A percentile compares a stretch with the other conserved stretches of the same genome.
Evolutionary conservation across 2,888 invertebrate genomes (phyloP).

Genomic region (Lasioglossum vierecki): DNA sequence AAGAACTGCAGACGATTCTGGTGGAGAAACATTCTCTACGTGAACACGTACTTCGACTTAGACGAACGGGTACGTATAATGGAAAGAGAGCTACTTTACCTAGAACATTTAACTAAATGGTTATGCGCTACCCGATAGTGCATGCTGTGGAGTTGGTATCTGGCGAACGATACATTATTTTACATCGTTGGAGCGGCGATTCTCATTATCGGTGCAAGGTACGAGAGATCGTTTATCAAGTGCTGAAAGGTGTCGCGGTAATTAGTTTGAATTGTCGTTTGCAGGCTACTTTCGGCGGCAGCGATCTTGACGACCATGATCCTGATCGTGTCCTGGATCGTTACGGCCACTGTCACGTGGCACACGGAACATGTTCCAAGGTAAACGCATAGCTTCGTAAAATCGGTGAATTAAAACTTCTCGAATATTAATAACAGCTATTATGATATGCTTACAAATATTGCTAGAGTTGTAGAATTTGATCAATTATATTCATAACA

Average conservation of each 20-base stretch:
- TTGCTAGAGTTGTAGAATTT: no score
- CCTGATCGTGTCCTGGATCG: slow-evolving; percentile 84
- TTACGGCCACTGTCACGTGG: slow-evolving; percentile 85
- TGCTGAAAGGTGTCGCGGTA: background rate
- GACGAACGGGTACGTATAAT: slow-evolving; percentile 16
- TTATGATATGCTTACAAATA: no score
- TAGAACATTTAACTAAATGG: background rate
- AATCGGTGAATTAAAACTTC: background rate
- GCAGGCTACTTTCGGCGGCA: slow-evolving; percentile 73
- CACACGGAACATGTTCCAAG: slow-evolving; percentile 76
- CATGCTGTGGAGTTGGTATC: slow-evolving; percentile 94
- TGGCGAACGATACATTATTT: slow-evolving; percentile 92
- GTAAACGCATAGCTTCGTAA: slow-evolving; percentile 59
- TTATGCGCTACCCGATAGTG: slow-evolving; percentile 84
- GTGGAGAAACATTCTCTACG: slow-evolving; percentile 94
- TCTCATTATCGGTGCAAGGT: slow-evolving; percentile 89
- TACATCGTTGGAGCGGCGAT: slow-evolving; percentile 89
- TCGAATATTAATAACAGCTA: no score
- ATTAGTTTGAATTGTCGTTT: slow-evolving; percentile 4
- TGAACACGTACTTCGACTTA: slow-evolving; percentile 89
- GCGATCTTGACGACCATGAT: slow-evolving; percentile 81
- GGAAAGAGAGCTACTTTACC: background rate
- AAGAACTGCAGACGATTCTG: slow-evolving; percentile 91
- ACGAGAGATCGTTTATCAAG: slow-evolving; percentile 31
- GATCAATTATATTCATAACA: slow-evolving; percentile 22